Evolutionary conservation across 2,113 vertebrate genomes (phyloP).

Genomic region (Megatriorchis doriae): DNA sequence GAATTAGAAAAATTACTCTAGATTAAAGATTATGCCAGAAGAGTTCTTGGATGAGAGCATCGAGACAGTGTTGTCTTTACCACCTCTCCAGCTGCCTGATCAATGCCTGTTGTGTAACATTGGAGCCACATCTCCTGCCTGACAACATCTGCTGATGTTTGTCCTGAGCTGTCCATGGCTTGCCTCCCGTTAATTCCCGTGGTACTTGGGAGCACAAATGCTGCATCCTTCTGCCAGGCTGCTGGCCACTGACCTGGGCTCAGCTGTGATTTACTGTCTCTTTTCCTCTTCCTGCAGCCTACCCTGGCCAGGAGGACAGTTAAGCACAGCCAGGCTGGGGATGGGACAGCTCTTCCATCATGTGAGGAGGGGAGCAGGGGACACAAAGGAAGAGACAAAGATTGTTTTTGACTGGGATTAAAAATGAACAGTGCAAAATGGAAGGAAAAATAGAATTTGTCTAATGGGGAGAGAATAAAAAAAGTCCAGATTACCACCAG

Average conservation of each 20-base stretch:
- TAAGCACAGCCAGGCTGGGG: neutral
- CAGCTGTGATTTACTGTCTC: neutral
- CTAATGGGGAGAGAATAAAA: neutral
- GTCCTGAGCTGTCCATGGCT: neutral
- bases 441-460: neutral
- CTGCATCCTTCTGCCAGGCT: neutral
- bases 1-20: neutral
- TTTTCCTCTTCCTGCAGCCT: neutral
- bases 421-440: neutral
- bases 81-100: neutral
- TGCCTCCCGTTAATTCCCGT: neutral
- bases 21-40: neutral
- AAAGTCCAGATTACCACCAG: neutral
- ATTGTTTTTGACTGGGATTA: neutral
- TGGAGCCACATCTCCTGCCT: neutral
- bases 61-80: neutral
- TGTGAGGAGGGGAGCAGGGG: neutral
- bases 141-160: neutral
- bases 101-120: neutral
- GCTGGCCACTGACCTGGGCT: neutral
- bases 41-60: neutral
- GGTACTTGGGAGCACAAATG: neutral
- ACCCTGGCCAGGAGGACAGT: neutral
- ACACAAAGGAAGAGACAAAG: neutral
- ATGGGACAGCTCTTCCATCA: neutral